Conservation (phyloP, 2,888 invertebrate genomes). For the Hecatera dysodea region DNA sequence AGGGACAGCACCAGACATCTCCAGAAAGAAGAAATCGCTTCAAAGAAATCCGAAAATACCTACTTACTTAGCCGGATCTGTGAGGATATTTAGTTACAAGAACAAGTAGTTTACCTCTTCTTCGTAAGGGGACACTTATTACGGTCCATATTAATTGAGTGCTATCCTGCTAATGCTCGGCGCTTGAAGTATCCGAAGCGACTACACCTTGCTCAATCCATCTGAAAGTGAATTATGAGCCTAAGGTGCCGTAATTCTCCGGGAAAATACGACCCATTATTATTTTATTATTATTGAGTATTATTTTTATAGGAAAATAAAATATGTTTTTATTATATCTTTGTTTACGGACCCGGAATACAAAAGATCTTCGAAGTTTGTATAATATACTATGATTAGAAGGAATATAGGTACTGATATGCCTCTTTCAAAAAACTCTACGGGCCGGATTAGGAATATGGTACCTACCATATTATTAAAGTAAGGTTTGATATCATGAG, state of each 20-base stretch:
- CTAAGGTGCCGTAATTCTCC: conserved; percentile 27
- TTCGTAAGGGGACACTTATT: conserved; percentile 30
- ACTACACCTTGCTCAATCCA: conserved; percentile 34
- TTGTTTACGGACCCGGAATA: conserved; percentile 38
- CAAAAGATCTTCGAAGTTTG: conserved; percentile 17
- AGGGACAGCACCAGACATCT: not conserved
- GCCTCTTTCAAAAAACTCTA: not conserved
- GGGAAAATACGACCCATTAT: conserved; percentile 33
- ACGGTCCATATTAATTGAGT: conserved; percentile 54
- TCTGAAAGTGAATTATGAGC: conserved; percentile 32
- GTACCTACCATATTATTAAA: too few relatives aligned
- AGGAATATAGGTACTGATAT: not conserved
- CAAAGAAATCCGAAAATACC: conserved; percentile 10
- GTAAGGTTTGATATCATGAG: not conserved
- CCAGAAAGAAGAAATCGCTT: not conserved
- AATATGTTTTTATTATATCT: conserved; percentile 49
- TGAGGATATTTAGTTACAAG: conserved; percentile 39
- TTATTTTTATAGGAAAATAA: conserved; percentile 47
- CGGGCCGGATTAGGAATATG: not conserved
- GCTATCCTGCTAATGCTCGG: conserved; percentile 32
- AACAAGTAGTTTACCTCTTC: conserved; percentile 38
- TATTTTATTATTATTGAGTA: too few relatives aligned
- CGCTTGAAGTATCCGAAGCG: conserved; percentile 43
- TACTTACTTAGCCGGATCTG: not conserved
- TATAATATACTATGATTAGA: conserved; percentile 22